Base-by-base conservation (phyloP, 1,140 invertebrate genomes). In the Magallana ariakensis region DNA sequence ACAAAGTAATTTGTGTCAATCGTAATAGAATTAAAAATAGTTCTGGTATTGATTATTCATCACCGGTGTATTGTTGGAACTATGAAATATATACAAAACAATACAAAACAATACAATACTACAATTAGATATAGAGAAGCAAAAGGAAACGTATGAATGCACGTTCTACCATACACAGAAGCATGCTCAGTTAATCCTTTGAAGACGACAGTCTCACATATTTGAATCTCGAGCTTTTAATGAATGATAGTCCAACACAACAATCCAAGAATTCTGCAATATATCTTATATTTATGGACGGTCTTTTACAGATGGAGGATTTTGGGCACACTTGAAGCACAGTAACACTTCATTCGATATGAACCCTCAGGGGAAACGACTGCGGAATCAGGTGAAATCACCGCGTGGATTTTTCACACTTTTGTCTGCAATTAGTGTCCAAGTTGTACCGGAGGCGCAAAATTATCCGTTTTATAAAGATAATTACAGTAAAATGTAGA, bases 341-440 rank as follows among this genome's bases (percentile, higher is more conserved):
- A 75, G 19, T 75, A 75, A 75, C 22, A 75, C 66, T 75, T 33
- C 33, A 46, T 75, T 26, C 66, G 22, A 75, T 75, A 75, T 10
- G 22, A 19, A 75, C 66, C 66, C 66, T 26, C 66, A 26, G 66
- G 66, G 66, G 66, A 75, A 7, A 75, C 22, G 22, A 13, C 22
- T 75, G 66, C 66, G 22, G 66, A 75, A 75, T 13, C 7, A 26
- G 15, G 22, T 75, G 66, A 75, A 22, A 75, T 26, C 19, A 75
- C 19, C 11, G 66, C 33, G 66, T 26, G 66, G 66, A 75, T 75
- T 75, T 75, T 75, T 75, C 66, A 75, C 66, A 26, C 66, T 19
- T 9, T 75, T 75, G 66, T 26, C 66, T 33, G 66, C 66, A 75
- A 75, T 75, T 75, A 75, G 22, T 75, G 66, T 75, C 22, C 66